Evolutionary conservation across 2,888 invertebrate species (phyloP).

Genomic region (Opisthograptis luteolata): DNA sequence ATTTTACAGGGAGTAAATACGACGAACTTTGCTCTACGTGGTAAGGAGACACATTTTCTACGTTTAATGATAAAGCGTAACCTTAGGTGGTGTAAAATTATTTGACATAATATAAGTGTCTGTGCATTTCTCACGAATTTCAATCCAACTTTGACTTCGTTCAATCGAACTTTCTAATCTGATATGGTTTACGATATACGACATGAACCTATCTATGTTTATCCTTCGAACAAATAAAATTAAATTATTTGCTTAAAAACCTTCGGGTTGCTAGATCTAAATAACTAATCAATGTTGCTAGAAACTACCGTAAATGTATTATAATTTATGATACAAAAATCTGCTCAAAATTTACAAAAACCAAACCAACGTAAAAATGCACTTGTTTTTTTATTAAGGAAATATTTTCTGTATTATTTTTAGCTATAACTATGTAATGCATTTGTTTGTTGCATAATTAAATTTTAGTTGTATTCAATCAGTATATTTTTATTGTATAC

Average conservation of each 20-base stretch:
- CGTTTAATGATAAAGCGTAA: constrained; percentile 28
- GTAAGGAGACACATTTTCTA: constrained; percentile 30
- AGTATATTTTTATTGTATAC: constrained; percentile 37
- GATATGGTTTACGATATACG: constrained; percentile 7
- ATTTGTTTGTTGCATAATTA: constrained; percentile 26
- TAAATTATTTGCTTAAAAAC: background rate
- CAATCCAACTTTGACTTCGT: too few relatives aligned
- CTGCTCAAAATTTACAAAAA: constrained; percentile 13
- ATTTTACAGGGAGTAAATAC: constrained; percentile 31
- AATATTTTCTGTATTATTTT: background rate
- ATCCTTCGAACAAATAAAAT: constrained; percentile 9
- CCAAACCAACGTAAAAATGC: constrained; percentile 13
- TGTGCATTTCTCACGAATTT: constrained; percentile 23
- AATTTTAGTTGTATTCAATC: constrained; percentile 35
- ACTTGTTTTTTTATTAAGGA: background rate
- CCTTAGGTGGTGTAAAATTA: constrained; percentile 38
- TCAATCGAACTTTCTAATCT: constrained; percentile 18
- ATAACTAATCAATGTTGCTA: constrained; percentile 1
- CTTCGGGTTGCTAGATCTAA: background rate
- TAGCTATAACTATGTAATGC: constrained; percentile 4
- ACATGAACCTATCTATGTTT: constrained; percentile 23
- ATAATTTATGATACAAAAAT: constrained; percentile 5
- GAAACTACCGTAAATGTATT: background rate
- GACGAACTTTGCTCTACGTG: constrained; percentile 16
- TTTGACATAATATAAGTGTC: constrained; percentile 28